Evolutionary conservation across 2,113 vertebrate species (phyloP).

Genomic region (Pygoscelis antarcticus): DNA sequence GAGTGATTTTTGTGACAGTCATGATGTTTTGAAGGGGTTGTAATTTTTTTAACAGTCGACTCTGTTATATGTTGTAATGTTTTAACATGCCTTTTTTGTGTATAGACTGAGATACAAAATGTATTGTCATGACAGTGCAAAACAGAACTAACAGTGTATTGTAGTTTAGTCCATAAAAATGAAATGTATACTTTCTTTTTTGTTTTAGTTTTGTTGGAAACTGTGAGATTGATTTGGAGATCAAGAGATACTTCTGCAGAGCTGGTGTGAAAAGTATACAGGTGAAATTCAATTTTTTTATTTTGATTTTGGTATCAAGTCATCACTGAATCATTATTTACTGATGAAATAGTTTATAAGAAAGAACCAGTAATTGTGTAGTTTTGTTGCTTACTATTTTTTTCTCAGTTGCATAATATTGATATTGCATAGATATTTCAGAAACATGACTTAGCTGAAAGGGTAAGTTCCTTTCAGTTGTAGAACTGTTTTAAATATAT

Average conservation of each 20-base stretch:
- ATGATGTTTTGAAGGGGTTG: not conserved
- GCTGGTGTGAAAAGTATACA: conserved; percentile 97
- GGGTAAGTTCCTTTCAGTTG: not conserved
- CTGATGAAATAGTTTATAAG: not conserved
- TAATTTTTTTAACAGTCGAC: not conserved
- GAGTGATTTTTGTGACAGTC: not conserved
- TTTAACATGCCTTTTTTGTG: not conserved
- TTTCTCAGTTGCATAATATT: not conserved
- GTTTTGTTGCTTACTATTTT: not conserved
- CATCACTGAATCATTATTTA: not conserved
- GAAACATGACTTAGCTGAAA: not conserved
- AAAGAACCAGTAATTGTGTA: not conserved
- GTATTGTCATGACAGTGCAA: not conserved
- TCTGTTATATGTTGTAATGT: not conserved
- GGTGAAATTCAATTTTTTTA: conserved; percentile 70
- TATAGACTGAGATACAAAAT: not conserved
- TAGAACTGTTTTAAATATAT: not conserved
- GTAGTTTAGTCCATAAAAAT: not conserved
- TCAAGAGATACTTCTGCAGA: conserved; percentile 96
- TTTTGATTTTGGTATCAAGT: not conserved
- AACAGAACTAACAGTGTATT: not conserved
- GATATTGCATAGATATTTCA: not conserved
- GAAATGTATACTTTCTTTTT: not conserved
- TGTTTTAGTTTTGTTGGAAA: conserved; percentile 91
- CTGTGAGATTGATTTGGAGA: conserved; percentile 93